phyloP scores from a whole-genome alignment of 2,797 vertebrate species.

The Leuciscus waleckii region DNA sequence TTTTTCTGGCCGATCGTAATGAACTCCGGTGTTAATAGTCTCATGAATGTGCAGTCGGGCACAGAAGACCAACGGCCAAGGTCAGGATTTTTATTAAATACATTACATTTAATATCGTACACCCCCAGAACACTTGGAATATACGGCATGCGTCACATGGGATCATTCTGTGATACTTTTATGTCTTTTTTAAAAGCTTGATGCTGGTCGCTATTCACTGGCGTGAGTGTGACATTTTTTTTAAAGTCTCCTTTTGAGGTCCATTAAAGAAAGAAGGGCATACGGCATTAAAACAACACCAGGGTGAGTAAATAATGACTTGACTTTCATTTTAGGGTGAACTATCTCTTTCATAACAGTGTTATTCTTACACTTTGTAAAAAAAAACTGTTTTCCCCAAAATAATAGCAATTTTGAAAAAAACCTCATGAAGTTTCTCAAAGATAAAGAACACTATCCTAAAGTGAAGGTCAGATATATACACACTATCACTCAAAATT shows the following conservation, averaged over 20 bases:
- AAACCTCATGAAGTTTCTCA: neutral
- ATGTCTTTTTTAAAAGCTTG: neutral
- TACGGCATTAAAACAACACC: neutral
- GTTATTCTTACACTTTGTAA: neutral
- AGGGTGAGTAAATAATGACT: neutral
- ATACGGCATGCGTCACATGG: neutral
- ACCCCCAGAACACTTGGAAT: neutral
- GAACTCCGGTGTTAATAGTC: too few species aligned
- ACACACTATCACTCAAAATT: neutral
- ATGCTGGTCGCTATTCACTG: neutral
- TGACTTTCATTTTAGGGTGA: neutral
- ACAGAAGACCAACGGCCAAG: neutral
- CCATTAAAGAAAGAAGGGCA: neutral
- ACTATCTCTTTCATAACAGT: too few species aligned
- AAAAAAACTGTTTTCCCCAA: neutral
- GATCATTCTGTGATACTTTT: neutral
- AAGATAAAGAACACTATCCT: neutral
- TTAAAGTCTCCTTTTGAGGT: neutral
- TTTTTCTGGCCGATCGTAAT: neutral
- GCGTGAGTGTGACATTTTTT: too few species aligned
- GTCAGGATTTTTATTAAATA: neutral
- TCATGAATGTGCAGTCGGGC: neutral
- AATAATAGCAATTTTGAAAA: neutral
- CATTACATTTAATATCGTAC: neutral
- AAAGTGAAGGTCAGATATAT: neutral